Evolutionary conservation across 2,797 vertebrate species (phyloP), one percentile per base, ranked within the genome.

Genomic region (Adelosebastes latens): DNA sequence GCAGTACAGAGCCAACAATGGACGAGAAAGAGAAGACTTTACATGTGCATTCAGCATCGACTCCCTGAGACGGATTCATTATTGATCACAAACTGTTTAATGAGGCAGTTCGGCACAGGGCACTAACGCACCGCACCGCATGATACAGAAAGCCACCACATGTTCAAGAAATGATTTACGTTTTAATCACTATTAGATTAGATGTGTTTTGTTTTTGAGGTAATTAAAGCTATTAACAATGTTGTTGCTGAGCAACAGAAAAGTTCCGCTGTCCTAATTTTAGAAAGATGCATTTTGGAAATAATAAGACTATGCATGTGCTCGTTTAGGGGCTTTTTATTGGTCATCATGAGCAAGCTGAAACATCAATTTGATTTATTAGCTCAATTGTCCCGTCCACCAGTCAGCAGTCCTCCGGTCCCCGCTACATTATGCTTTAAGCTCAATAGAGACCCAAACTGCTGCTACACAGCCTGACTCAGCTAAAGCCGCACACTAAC

Each of bases 331-430:
- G 3, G 22, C 20, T 72, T 29, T 72, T 79, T 70, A 52, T 36
- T 66, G 36, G 34, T 82, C 75, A 82, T 90, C 82, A 88, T 84
- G 67, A 82, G 77, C 66, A 74, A 84, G 68, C 78, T 81, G 62
- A 91, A 87, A 79, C 74, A 72, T 78, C 27, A 36, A 34, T 34
- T 77, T 93, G 87, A 94, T 92, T 93, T 82, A 92, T 92, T 88
- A 61, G 25, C 72, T 79, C 27, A 49, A 60, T 87, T 82, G 83
- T 86, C 61, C 64, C 75, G 31, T 62, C 55, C 78, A 25, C 56
- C 55, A 69, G 83, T 88, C 80, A 84, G 88, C 81, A 80, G 64
- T 82, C 81, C 69, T 87, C 74, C 55, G 53, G 80, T 83, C 64
- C 71, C 64, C 32, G 52, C 42, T 70, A 85, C 77, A 71, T 87